Conservation (phyloP, 2,797 vertebrate species). For the Capromys pilorides region DNA sequence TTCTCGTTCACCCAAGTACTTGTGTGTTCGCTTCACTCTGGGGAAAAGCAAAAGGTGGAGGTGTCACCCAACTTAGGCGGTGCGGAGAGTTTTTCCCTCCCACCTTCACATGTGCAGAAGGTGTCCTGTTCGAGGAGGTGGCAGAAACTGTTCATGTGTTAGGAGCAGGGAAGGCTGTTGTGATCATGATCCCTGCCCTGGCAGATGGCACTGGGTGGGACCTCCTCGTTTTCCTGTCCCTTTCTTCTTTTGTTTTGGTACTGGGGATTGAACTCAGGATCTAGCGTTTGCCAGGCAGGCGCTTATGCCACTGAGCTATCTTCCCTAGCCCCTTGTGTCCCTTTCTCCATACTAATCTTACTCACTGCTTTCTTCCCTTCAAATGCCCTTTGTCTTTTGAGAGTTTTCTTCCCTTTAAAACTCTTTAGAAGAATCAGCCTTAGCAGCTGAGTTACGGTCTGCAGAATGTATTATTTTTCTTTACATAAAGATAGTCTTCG, state of each 20-base stretch:
- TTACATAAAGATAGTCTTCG: conserved; percentile 65
- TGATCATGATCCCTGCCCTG: conserved; percentile 35
- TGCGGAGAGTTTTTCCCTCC: not conserved
- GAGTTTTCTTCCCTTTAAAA: not conserved
- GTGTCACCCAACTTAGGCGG: not conserved
- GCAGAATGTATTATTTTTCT: conserved; percentile 75
- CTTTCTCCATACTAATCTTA: conserved; percentile 66
- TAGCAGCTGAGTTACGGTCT: conserved; percentile 74
- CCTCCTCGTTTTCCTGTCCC: conserved; percentile 58
- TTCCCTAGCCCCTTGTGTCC: not conserved
- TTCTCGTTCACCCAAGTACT: not conserved
- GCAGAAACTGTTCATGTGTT: conserved; percentile 50
- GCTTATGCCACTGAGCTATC: too few relatives aligned
- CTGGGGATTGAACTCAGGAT: too few relatives aligned
- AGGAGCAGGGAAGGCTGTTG: conserved; percentile 27
- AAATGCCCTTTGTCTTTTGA: conserved; percentile 37
- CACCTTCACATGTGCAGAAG: conserved; percentile 13
- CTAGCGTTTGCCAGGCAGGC: too few relatives aligned
- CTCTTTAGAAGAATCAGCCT: conserved; percentile 23
- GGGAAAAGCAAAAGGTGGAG: too few relatives aligned
- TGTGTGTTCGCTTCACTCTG: not conserved
- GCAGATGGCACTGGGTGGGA: conserved; percentile 56
- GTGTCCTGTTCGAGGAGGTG: not conserved
- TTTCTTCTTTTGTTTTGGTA: not conserved
- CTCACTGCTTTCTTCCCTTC: conserved; percentile 70